These are phyloP conservation scores for Agriopis marginaria DNA, from an alignment of 2,888 invertebrate species.

Conservation along the genomic window DNA sequence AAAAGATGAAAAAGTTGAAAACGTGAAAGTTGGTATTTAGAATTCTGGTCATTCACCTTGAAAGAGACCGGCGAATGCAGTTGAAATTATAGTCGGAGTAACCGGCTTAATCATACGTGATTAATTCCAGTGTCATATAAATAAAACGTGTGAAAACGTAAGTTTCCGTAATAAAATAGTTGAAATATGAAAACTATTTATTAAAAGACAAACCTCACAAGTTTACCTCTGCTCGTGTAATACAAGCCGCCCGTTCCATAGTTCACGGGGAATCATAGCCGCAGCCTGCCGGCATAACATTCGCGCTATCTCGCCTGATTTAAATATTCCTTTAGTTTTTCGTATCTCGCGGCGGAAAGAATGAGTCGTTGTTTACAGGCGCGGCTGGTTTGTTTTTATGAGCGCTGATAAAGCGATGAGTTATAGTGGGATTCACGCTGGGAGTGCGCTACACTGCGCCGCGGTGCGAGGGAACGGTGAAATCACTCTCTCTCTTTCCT, in stretches of 20 bases:
- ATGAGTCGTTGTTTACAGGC: slow-evolving; percentile 43
- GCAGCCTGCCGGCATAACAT: slow-evolving; percentile 20
- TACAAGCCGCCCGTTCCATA: not conserved
- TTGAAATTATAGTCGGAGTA: no score
- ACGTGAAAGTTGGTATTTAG: no score
- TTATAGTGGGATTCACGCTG: slow-evolving; percentile 26
- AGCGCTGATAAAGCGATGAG: slow-evolving; percentile 43
- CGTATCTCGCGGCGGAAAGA: slow-evolving; percentile 41
- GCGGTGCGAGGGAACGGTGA: not conserved
- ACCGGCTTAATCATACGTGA: no score
- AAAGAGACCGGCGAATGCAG: no score
- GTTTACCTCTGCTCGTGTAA: not conserved
- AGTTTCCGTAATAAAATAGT: no score
- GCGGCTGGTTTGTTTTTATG: slow-evolving; percentile 47
- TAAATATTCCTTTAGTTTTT: slow-evolving; percentile 47
- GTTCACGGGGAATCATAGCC: slow-evolving; percentile 14
- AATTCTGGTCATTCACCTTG: no score
- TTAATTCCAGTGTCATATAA: no score
- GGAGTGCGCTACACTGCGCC: not conserved
- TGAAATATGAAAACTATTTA: no score
- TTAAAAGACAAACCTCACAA: no score
- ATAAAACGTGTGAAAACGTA: no score
- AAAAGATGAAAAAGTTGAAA: no score
- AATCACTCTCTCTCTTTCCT: not conserved
- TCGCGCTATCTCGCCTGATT: slow-evolving; percentile 43